A percentile compares a stretch with the other conserved stretches of the same genome.
These are phyloP conservation scores for Hystrix cristata DNA, from an alignment of 2,113 vertebrate genomes.

Conservation along the genomic window DNA sequence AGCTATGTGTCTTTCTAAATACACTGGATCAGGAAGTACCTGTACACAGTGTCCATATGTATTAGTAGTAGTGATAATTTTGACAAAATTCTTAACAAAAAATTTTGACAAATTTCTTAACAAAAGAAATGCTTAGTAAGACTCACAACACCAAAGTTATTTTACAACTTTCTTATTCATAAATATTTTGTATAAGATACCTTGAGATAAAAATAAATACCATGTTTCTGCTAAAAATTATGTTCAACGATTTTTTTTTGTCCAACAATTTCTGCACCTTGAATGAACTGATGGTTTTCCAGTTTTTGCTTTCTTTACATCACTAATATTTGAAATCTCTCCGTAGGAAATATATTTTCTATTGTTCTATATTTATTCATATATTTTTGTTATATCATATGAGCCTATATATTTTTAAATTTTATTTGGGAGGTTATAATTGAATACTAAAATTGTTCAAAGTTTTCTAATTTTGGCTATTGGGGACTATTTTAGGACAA, in stretches of 20 bases:
- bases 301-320: not conserved
- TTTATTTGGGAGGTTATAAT: not conserved
- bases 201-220: not conserved
- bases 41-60: not conserved
- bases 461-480: not conserved
- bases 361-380: not conserved
- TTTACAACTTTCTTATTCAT: not conserved
- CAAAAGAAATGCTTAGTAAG: not conserved
- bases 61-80: not conserved
- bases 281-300: not conserved
- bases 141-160: not conserved
- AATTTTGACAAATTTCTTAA: not conserved
- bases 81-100: too few species aligned
- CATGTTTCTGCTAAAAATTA: not conserved
- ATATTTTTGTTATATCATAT: not conserved
- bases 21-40: not conserved
- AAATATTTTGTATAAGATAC: not conserved
- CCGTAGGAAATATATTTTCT: not conserved
- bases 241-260: not conserved
- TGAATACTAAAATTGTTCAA: not conserved
- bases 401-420: not conserved
- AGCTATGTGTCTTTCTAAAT: not conserved
- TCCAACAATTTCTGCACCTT: not conserved
- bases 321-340: not conserved
- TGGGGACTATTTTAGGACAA: not conserved